Evolutionary conservation across 2,888 invertebrate genomes (phyloP).

Genomic region (Listrodromus nycthemerus): DNA sequence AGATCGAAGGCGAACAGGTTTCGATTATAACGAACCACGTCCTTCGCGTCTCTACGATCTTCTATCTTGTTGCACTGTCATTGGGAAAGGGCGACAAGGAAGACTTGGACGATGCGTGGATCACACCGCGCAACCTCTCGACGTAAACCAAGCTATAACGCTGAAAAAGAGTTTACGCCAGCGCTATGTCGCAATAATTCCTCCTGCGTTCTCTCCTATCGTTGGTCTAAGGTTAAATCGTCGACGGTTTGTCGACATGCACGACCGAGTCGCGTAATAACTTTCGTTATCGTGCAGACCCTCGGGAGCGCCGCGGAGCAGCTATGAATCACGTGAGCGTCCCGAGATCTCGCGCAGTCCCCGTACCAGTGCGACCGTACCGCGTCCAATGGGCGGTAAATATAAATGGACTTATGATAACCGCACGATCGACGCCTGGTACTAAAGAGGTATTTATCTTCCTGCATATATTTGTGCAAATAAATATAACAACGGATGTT

Average conservation of each 20-base stretch:
- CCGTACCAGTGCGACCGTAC: conserved; percentile 24
- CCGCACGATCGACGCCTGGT: conserved; percentile 30
- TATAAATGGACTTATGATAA: conserved; percentile 57
- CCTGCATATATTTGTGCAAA: conserved; percentile 2
- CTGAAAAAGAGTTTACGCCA: conserved; percentile 59
- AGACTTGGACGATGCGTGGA: neutral
- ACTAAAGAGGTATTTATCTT: conserved; percentile 19
- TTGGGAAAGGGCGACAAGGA: conserved; percentile 9
- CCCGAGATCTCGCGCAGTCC: conserved; percentile 34
- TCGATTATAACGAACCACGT: conserved; percentile 73
- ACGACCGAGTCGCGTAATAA: conserved; percentile 75
- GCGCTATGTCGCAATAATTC: conserved; percentile 68
- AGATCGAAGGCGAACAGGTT: conserved; percentile 72
- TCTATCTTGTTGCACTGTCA: conserved; percentile 58
- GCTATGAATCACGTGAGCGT: conserved; percentile 74
- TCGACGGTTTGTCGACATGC: conserved; percentile 76
- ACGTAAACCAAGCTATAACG: neutral
- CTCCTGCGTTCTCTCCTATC: conserved; percentile 58
- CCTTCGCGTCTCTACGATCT: conserved; percentile 39
- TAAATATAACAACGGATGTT: conserved; percentile 8
- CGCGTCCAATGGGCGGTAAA: conserved; percentile 51
- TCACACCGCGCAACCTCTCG: neutral
- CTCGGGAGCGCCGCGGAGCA: conserved; percentile 66
- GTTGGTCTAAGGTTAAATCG: conserved; percentile 66
- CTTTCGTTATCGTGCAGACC: conserved; percentile 77